Conservation (phyloP, 1,140 invertebrate species). For the Lordiphosa mommai region DNA sequence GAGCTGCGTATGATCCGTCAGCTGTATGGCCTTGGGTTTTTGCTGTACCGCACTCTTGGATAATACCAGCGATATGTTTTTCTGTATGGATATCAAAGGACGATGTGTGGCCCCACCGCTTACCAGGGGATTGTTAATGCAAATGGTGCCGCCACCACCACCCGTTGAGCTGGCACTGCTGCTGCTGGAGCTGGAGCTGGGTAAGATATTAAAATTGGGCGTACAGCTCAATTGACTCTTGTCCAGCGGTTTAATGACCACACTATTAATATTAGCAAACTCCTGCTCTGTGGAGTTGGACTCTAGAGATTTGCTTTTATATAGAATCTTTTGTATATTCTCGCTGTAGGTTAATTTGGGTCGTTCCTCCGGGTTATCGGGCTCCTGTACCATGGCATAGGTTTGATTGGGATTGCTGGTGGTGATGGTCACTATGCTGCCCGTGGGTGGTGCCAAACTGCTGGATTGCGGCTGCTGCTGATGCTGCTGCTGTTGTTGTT, state of each 20-base stretch:
- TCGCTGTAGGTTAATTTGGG: constrained; percentile 40
- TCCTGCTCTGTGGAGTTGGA: constrained; percentile 20
- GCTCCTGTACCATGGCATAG: constrained; percentile 43
- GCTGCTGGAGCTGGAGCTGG: background rate
- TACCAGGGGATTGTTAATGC: constrained; percentile 4
- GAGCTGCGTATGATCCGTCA: background rate
- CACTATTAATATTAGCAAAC: constrained; percentile 54
- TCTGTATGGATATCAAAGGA: constrained; percentile 43
- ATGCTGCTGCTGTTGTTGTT: constrained; percentile 76
- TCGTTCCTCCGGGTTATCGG: no score
- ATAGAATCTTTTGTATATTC: constrained; percentile 58
- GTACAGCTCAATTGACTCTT: constrained; percentile 44
- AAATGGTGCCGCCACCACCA: constrained; percentile 17
- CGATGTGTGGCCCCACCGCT: constrained; percentile 5
- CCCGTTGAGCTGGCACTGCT: constrained; percentile 7
- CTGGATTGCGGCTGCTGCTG: constrained; percentile 38
- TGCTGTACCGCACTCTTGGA: constrained; percentile 29
- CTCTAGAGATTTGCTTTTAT: constrained; percentile 51
- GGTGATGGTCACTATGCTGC: constrained; percentile 74
- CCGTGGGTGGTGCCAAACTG: constrained; percentile 70
- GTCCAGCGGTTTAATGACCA: constrained; percentile 58
- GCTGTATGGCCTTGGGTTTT: background rate
- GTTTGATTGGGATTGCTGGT: constrained; percentile 79
- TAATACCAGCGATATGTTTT: constrained; percentile 58
- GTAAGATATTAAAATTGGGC: constrained; percentile 51